Evolutionary conservation across 2,888 invertebrate genomes (phyloP), one percentile per base, ranked within the genome.

Genomic region (Drosophila aldrichi): DNA sequence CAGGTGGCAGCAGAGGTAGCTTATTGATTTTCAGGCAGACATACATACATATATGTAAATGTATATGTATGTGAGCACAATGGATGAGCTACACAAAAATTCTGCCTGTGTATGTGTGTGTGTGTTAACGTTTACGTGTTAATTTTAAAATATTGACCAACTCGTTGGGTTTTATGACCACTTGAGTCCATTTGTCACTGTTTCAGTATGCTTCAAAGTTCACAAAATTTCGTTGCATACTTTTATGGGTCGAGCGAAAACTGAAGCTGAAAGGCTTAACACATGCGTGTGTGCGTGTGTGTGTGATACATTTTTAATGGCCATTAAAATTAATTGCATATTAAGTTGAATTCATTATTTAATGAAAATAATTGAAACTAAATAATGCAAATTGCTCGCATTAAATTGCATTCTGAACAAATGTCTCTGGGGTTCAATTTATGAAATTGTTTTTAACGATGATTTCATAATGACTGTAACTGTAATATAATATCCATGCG

Each of bases 91-190:
- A 52, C 55, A 78, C 60, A 44, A 67, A 46, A 46, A 25, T 22
- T 40, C n/a, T 40, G n/a, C 16, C 8, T 10, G 0, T 40, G 3
- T 18, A 1, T 41, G 18, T 41, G 29, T 56, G 25, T 55, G 25
- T 52, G 49, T 57, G 34, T 49, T 49, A 48, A 49, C 49, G 46
- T 67, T 20, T 70, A 38, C 46, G 64, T 73, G 87, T 75, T 78
- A 78, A 88, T 84, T 84, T 84, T 71, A 86, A 88, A 86, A 76
- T 78, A 72, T 83, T 88, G 83, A 75, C 74, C 59, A 88, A 74
- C 70, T 52, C 44, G 20, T 40, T 61, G 79, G 59, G 64, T 54
- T 62, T 59, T 54, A 44, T 52, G 64, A 51, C 36, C 59, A 54
- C 62, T 72, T 58, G 46, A 66, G 65, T 46, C 44, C 59, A 55